Percentiles rank a stretch among this genome's conserved stretches.
phyloP scores from a whole-genome alignment of 1,140 invertebrate genomes.

The Coelopa frigida region DNA sequence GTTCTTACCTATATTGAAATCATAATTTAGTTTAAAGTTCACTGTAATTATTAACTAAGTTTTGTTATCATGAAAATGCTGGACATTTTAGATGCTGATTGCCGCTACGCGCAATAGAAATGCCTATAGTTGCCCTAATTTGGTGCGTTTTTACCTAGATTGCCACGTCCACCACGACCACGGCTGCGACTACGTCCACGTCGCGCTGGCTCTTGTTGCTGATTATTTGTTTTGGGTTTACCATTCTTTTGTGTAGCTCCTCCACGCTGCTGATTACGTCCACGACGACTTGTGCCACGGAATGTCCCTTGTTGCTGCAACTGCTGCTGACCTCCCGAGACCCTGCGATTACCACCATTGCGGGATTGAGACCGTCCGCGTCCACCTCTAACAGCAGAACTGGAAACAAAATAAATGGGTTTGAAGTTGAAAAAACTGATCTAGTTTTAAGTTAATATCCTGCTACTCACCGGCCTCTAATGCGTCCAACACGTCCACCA shows the following conservation, averaged over 20 bases:
- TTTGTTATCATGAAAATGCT: too few species aligned
- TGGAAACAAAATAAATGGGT: conserved; percentile 9
- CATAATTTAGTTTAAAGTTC: conserved; percentile 5
- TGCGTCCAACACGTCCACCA: conserved; percentile 20
- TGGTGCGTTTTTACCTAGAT: conserved; percentile 40
- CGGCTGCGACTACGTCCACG: conserved; percentile 40
- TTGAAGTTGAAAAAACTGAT: background rate
- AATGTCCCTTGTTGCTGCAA: conserved; percentile 9
- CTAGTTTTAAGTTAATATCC: background rate
- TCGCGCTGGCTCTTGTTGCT: conserved; percentile 22
- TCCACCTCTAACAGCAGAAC: conserved; percentile 25
- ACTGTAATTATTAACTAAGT: background rate
- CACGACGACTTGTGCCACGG: conserved; percentile 22
- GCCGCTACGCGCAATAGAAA: conserved; percentile 6
- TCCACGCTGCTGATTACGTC: conserved; percentile 24
- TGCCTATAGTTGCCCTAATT: too few species aligned
- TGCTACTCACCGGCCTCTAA: conserved; percentile 28
- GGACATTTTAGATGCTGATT: too few species aligned
- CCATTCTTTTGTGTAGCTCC: conserved; percentile 23
- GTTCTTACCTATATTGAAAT: conserved; percentile 11
- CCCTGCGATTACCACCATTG: conserved; percentile 14
- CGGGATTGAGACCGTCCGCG: conserved; percentile 25
- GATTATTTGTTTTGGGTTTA: conserved; percentile 18
- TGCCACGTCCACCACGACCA: conserved; percentile 20
- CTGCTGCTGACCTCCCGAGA: conserved; percentile 12